Percentiles rank a stretch among this genome's conserved stretches.
Conservation (phyloP, 2,888 invertebrate genomes). For the Hirudinaria manillensis region DNA sequence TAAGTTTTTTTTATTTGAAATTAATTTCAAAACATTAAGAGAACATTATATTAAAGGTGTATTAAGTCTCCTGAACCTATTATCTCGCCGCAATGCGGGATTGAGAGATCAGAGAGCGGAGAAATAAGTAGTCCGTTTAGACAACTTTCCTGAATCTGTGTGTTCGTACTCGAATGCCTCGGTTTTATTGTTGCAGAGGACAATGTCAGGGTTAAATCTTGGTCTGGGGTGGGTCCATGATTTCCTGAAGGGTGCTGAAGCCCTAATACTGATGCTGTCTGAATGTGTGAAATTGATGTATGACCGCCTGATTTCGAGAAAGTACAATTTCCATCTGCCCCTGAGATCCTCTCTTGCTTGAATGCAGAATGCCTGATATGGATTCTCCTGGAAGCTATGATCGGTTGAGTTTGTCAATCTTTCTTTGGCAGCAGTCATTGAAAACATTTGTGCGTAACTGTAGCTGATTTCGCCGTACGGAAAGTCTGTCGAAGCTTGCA, state of each 20-base stretch:
- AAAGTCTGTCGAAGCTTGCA: background rate
- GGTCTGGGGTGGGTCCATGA: slow-evolving; percentile 33
- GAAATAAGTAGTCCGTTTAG: too few species aligned
- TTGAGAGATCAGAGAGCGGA: too few species aligned
- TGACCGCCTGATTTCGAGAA: slow-evolving; percentile 17
- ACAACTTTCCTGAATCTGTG: background rate
- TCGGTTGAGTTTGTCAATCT: background rate
- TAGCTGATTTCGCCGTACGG: slow-evolving; percentile 33
- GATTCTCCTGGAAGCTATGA: background rate
- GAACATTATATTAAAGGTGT: too few species aligned
- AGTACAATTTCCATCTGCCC: slow-evolving; percentile 20
- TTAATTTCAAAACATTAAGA: too few species aligned
- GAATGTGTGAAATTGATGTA: slow-evolving; percentile 2
- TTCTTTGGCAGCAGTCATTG: background rate
- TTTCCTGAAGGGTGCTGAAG: slow-evolving; percentile 31
- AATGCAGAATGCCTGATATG: background rate
- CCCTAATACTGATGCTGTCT: background rate
- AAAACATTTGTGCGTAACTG: slow-evolving; percentile 23
- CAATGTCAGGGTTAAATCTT: background rate
- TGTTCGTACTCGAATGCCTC: background rate
- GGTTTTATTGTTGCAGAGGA: slow-evolving; percentile 14
- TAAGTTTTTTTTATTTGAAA: too few species aligned
- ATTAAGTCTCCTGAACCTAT: too few species aligned
- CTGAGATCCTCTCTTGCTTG: slow-evolving; percentile 5
- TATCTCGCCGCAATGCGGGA: too few species aligned